Base-by-base conservation (phyloP, 2,113 vertebrate genomes). In the Brevimyrus niger region DNA sequence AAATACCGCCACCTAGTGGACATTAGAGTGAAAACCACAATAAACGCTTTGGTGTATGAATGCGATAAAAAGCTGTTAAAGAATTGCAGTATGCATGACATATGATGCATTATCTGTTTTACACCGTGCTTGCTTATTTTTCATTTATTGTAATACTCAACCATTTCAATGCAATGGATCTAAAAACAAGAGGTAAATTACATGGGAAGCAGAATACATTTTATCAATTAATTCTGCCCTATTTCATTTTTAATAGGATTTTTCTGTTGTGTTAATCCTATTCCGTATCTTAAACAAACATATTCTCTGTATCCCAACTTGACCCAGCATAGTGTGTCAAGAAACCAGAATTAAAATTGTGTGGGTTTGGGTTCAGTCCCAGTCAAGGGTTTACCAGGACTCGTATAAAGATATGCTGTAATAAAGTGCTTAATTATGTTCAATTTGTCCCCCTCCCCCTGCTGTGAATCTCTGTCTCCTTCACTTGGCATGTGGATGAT, bases 1-100 rank as follows among this genome's bases (percentile, higher is more conserved):
- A 89, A 61, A 89, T 84, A 89, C 80, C 53, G 51, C 76, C 80
- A 84, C 80, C 76, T 31, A 53, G 88, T 58, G 88, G 88, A 42
- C 15, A 11, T 50, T 80, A 17, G 48, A 11, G 31, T 51, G 11
- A 86, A 35, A 27, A 35, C 76, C 13, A 27, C 27, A 51, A 21
- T 76, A 42, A 7, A 27, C 35, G 35, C 27, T 87, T 87, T 23
- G 6, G 85, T 1, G 23, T 51, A 86, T 65, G 15, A 19, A 23
- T 46, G 27, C 9, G 35, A 44, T 3, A 21, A 21, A 38, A 11
- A 35, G 31, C 4, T 31, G 17, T 27, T 3, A 53, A 55, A 50
- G 3, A 10, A 85, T 48, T 48, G 44, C 42, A n/a, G 19, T 23
- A 13, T 10, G 23, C 46, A 11, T 48, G 10, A 85, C 11, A 85